Conservation (phyloP, 2,888 invertebrate species). For the Luperina nickerlii region DNA sequence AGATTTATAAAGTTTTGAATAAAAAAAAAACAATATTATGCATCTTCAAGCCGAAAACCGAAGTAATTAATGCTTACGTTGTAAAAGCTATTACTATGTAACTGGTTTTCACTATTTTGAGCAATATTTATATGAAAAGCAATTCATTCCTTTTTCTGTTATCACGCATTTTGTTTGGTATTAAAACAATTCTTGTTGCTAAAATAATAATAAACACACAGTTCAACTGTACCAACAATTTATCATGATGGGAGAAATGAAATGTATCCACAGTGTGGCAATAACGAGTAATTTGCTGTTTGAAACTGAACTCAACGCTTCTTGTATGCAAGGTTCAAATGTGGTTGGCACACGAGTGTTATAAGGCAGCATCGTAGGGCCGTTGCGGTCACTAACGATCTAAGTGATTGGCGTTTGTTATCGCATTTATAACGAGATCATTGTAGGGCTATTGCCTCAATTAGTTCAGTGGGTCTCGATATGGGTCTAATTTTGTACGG, state of each 20-base stretch:
- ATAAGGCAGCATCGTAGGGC: slow-evolving; percentile 47
- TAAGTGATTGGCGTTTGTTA: slow-evolving; percentile 70
- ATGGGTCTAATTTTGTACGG: slow-evolving; percentile 21
- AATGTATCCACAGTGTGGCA: slow-evolving; percentile 38
- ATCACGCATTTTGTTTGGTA: neutral
- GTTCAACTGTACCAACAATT: slow-evolving; percentile 37
- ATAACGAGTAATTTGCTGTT: slow-evolving; percentile 24
- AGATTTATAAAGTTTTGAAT: neutral
- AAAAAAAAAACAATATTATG: no score
- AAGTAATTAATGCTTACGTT: neutral
- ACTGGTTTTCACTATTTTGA: neutral
- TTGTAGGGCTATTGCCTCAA: slow-evolving; percentile 54
- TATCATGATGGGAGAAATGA: slow-evolving; percentile 48
- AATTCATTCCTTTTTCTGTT: neutral
- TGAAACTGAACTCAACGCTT: slow-evolving; percentile 7
- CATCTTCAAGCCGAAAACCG: neutral
- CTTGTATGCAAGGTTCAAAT: slow-evolving; percentile 15
- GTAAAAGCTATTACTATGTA: neutral
- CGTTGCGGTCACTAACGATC: slow-evolving; percentile 64
- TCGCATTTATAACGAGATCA: slow-evolving; percentile 66
- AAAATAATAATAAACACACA: slow-evolving; percentile 19
- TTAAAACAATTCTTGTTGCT: neutral
- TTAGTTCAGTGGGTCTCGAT: slow-evolving; percentile 44
- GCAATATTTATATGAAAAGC: neutral
- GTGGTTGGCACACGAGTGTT: neutral